Evolutionary conservation across 2,888 invertebrate species (phyloP), one percentile per base, ranked within the genome.

Genomic region (Fabriciana adippe): DNA sequence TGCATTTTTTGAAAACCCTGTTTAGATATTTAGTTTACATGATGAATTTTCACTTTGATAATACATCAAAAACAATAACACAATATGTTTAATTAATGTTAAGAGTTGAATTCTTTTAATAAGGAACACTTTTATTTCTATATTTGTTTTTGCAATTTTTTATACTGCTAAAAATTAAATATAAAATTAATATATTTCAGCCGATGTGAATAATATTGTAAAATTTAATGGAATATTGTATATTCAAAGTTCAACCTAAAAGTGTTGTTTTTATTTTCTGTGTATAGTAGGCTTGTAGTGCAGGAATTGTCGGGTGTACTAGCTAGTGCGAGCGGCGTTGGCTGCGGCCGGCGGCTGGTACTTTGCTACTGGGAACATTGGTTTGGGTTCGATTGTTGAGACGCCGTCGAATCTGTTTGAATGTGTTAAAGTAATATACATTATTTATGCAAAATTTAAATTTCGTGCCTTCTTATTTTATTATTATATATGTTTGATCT

Each of bases 371-470:
- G 87, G 80, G 79, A 79, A 90, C 88, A 93, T 85, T 1, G 92
- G 87, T 18, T 87, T 86, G 15, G 92, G 79, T 72, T 84, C 83
- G 54, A 93, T 81, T 6, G 76, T 71, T 0, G 93, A 90, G 5
- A 93, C 93, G 5, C 79, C 81, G 54, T 93, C 92, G 72, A 82
- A 91, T 75, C 93, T 93, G 78, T 8, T 68, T 63, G 3, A 41
- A 41, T 41, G 8, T 26, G 35, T 64, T n/a, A 59, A 57, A 47
- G n/a, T 31, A 6, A 51, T 51, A 2, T 15, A n/a, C 4, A 15
- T n/a, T n/a, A 55, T 35, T 50, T 18, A 18, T 18, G 18, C 18
- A 18, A 18, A 18, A 18, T 18, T 18, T 18, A 18, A 18, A 18
- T 18, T 18, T 18, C 2, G 2, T 18, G 18, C 18, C 1, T 18